Percentiles rank a stretch among this genome's conserved stretches.
Conservation (phyloP, 2,888 invertebrate species). For the Deroplatys truncata region DNA sequence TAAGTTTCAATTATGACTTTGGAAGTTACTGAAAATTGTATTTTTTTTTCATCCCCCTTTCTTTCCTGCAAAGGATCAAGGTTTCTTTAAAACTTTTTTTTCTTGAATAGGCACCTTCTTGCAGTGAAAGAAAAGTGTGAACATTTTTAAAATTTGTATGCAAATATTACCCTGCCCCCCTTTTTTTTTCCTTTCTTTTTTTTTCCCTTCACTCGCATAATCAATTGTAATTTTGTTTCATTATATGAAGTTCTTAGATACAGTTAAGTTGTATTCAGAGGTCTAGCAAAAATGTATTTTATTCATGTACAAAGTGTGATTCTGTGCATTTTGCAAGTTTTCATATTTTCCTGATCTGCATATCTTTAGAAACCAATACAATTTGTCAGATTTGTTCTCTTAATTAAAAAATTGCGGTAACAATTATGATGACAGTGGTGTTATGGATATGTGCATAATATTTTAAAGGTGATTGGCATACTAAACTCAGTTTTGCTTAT, state of each 20-base stretch:
- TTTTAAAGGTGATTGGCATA: not conserved
- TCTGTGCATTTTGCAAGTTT: not conserved
- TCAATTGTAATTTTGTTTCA: not conserved
- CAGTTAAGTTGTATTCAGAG: not conserved
- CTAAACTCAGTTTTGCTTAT: not conserved
- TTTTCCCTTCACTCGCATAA: not conserved
- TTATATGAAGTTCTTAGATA: not conserved
- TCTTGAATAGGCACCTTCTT: constrained; percentile 2
- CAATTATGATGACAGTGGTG: not conserved
- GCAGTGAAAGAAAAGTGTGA: not conserved
- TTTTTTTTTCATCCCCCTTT: not conserved
- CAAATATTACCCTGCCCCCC: not conserved
- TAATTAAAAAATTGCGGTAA: not conserved
- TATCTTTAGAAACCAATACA: not conserved
- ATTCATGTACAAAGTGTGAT: constrained; percentile 8
- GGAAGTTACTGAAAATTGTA: constrained; percentile 20
- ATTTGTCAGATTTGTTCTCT: not conserved
- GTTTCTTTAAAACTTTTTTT: constrained; percentile 2
- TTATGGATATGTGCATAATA: not conserved
- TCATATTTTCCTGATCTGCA: not conserved
- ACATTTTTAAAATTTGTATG: not conserved
- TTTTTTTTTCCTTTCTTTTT: too few species aligned
- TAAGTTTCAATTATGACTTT: constrained; percentile 38
- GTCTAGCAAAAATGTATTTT: not conserved
- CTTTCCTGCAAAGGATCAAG: not conserved